Base-by-base conservation (phyloP, 2,797 vertebrate genomes). In the Tangara arthus region DNA sequence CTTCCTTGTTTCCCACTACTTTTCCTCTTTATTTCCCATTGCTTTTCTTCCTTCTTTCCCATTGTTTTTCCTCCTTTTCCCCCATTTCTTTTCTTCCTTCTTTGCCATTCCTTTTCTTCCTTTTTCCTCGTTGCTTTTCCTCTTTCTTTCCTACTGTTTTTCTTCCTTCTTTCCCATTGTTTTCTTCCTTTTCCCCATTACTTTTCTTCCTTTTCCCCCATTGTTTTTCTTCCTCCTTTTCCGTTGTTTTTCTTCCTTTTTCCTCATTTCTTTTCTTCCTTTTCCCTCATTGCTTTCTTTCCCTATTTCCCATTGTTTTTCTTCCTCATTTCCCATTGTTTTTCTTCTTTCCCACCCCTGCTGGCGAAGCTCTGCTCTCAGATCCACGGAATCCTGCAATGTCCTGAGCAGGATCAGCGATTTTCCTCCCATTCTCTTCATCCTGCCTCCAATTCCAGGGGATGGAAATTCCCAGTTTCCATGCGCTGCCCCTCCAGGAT, bases 61-160 rank as follows among this genome's bases (percentile, higher is more conserved):
- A 0, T 3, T 39, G 30, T 41, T 39, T 41, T 32, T 5, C 15
- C 3, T 17, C 26, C 2, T 7, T 18, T 6, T 4, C 30, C 32
- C 4, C n/a, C 17, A 55, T 4, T 55, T 8, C 2, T 14, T 24
- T 13, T 5, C 8, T 3, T 7, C 37, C 2, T 20, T 14, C 1
- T 27, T 28, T 28, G 4, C 37, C 17, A 28, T 12, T 39, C 18
- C 0, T 60, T n/a, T 53, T 3, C 28, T 15, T 49, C 24, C 30
- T 35, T 34, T 39, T 63, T 30, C 11, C 12, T n/a, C 44, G 11
- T 2, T 15, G 4, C 1, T 44, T n/a, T n/a, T 5, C 8, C 2
- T 7, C 37, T 1, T 20, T 9, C 1, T 19, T 28, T 28, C 4
- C 37, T 12, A 28, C 12, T 39, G 26, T 0, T 60, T n/a, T 53